Evolutionary conservation across 2,113 vertebrate genomes (phyloP).

Genomic region (Lontra canadensis): DNA sequence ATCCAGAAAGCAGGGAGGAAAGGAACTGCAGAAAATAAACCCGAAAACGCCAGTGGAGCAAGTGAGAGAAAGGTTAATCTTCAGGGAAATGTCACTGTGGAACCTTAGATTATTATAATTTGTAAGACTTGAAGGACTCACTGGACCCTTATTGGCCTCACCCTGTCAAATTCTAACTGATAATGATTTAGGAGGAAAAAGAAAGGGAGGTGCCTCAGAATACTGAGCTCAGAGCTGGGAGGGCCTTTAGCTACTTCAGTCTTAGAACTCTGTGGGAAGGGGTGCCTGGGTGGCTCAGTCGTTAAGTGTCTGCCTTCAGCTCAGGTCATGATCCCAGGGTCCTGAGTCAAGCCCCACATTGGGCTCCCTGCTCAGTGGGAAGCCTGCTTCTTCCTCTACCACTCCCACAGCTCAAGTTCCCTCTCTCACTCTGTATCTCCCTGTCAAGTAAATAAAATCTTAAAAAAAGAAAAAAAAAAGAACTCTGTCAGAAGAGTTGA

Average conservation of each 20-base stretch:
- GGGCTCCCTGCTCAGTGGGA: too few species aligned
- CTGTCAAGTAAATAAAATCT: too few species aligned
- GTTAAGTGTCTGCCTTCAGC: too few species aligned
- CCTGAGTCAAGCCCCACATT: too few species aligned
- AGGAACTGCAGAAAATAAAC: conserved; percentile 15
- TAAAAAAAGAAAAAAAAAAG: too few species aligned
- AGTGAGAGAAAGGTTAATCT: neutral
- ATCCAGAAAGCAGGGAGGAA: neutral
- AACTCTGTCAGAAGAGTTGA: neutral
- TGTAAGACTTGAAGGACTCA: neutral
- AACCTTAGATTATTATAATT: neutral
- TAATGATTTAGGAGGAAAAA: neutral
- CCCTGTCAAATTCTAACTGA: neutral
- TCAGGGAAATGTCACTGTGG: neutral
- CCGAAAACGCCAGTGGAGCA: neutral
- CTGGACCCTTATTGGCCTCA: neutral
- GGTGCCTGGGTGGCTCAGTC: too few species aligned
- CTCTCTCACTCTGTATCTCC: too few species aligned
- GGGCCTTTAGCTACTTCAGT: neutral
- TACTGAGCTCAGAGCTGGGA: neutral
- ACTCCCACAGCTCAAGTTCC: too few species aligned
- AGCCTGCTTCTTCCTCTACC: too few species aligned
- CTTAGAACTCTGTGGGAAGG: neutral
- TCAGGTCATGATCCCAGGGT: too few species aligned
- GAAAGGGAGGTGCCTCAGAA: neutral